phyloP scores from a whole-genome alignment of 2,888 invertebrate species.

The Seira sanloemensis region DNA sequence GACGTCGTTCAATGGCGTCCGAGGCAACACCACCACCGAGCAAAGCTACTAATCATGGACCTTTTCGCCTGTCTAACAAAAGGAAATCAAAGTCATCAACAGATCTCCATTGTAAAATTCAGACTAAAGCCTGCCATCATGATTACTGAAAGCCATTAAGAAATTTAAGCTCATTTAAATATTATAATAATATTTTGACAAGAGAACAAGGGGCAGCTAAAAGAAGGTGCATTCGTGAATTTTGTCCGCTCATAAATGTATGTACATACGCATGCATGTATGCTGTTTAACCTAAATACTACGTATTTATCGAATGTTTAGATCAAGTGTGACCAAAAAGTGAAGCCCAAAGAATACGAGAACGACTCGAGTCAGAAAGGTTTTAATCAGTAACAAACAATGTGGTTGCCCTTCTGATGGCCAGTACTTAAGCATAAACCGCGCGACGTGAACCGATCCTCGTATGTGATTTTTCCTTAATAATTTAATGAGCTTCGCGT shows the following conservation, averaged over 20 bases:
- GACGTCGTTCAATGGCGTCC: slow-evolving; percentile 21
- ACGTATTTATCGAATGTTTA: slow-evolving; percentile 47
- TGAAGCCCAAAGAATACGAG: slow-evolving; percentile 28
- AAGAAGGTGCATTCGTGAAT: not conserved
- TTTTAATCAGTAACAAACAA: slow-evolving; percentile 45
- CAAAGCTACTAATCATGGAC: slow-evolving; percentile 32
- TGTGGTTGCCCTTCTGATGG: slow-evolving; percentile 48
- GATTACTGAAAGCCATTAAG: slow-evolving; percentile 41
- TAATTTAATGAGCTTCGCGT: slow-evolving; percentile 5
- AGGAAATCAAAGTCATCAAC: slow-evolving; percentile 39
- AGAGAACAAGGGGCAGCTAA: slow-evolving; percentile 6
- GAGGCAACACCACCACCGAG: not conserved
- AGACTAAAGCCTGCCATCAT: slow-evolving; percentile 36
- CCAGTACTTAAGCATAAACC: not conserved
- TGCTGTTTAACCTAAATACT: slow-evolving; percentile 43
- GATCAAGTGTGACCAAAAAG: slow-evolving; percentile 54
- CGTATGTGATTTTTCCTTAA: not conserved
- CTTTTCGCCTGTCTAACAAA: slow-evolving; percentile 9
- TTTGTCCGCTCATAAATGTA: not conserved
- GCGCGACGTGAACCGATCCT: slow-evolving; percentile 3
- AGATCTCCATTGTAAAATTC: slow-evolving; percentile 26
- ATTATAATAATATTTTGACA: slow-evolving; percentile 48
- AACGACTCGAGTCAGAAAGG: slow-evolving; percentile 34
- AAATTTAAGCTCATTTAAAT: slow-evolving; percentile 53
- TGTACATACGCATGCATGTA: not conserved